Base-by-base conservation (phyloP, 2,113 vertebrate species). In the Sinocyclocheilus maitianheensis region DNA sequence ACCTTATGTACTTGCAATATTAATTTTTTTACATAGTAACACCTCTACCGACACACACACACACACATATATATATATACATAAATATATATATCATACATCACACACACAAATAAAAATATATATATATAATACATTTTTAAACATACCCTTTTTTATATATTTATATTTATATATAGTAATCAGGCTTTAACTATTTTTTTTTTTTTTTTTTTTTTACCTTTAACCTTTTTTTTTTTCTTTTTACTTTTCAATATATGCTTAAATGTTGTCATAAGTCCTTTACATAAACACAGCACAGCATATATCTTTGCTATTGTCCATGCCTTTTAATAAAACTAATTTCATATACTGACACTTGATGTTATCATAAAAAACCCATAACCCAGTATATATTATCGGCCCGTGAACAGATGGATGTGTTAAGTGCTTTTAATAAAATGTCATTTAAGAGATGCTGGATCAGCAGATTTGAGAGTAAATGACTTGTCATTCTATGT, bases 401-500 rank as follows among this genome's bases (percentile, higher is more conserved):
- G 7, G 0, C 43, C 24, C 10, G n/a, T 20, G n/a, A 26, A 48
- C 62, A 69, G 62, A 53, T 69, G 53, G 77, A 78, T 18, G 14
- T 37, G 24, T 69, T 30, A 69, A 81, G 43, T 30, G 40, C 40
- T 77, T 77, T 65, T 26, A 46, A 81, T 67, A 34, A 51, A 48
- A 69, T 10, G 34, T 6, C 0, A 34, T 67, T 65, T 30, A 65
- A 30, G 40, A 67, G n/a, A 30, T 30, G 62, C 62, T 67, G 40
- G 16, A 13, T 82, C 80, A 82, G 80, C 80, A 51, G 43, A 51
- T 67, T 20, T 51, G 80, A 82, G n/a, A 69, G 63, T 82, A 51
- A 82, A 34, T 82, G 62, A 82, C 62, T 48, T 82, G 79, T 81
- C 62, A 51, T 48, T 81, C 62, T 10, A 0, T 1, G 34, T 71